Evolutionary conservation across 2,113 vertebrate species (phyloP), one percentile per base, ranked within the genome.

Genomic region (Chaetodon auriga): DNA sequence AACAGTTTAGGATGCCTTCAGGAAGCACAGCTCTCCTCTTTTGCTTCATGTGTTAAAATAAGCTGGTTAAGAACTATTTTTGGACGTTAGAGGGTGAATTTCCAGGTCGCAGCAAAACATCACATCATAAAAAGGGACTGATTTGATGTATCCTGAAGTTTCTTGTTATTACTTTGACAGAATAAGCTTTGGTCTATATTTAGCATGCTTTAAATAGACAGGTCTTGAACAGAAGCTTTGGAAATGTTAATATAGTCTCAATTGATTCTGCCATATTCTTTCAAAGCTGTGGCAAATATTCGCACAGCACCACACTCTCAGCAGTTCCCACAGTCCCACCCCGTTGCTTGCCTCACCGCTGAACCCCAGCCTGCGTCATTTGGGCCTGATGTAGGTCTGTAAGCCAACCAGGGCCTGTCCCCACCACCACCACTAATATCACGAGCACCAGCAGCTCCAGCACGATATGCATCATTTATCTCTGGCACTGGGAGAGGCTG

Each of bases 311-410:
- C 78, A 48, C 81, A 77, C 66, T 55, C 76, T 80, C 68, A 43
- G 82, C 3, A 6, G 81, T 90, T 92, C 90, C 90, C 87, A 91
- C 88, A 90, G 92, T 83, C 84, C 92, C 92, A 89, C 91, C 91
- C 90, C 72, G 2, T 72, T 45, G 76, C 84, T 84, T 62, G 78
- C 83, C 76, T 88, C 79, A 91, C 92, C 89, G 43, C 92, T 68
- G 79, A 92, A 92, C 87, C 93, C 87, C 70, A 92, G 91, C 88
- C 89, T 92, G 85, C 91, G 93, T 93, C 93, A 94, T 92, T 64
- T 66, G 68, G 83, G 81, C 84, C 81, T 66, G 66, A 85, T 79
- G 55, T 76, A 65, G 81, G 78, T 84, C 88, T n/a, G 57, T 80
- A 77, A 80, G 73, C 65, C 79, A 82, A 87, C 84, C 84, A 79